These are phyloP conservation scores for Cichladusa arquata DNA, from an alignment of 2,113 vertebrate species.

Conservation along the genomic window DNA sequence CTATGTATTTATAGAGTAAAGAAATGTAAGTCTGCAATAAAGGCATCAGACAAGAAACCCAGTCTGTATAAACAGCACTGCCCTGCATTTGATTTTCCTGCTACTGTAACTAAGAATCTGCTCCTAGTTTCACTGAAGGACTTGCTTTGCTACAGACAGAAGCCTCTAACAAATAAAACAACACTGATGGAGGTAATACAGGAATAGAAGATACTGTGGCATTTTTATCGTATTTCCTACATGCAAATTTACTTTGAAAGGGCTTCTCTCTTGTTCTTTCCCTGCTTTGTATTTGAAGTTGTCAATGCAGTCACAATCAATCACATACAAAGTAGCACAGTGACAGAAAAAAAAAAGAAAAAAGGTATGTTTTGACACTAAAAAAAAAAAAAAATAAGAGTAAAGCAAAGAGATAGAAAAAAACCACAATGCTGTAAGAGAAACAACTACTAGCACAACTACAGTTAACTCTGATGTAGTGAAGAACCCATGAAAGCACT, in stretches of 20 bases:
- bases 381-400: background rate
- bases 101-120: background rate
- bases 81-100: background rate
- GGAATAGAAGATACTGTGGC: background rate
- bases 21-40: background rate
- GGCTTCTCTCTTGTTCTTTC: background rate
- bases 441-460: background rate
- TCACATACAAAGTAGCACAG: background rate
- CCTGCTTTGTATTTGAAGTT: background rate
- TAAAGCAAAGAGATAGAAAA: background rate
- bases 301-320: background rate
- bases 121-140: background rate
- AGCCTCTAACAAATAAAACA: background rate
- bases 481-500: background rate
- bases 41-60: background rate
- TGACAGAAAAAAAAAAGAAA: background rate
- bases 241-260: background rate
- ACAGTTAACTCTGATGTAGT: background rate
- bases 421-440: background rate
- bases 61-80: background rate
- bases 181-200: background rate
- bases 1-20: background rate
- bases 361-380: background rate
- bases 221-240: background rate
- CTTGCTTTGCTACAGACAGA: background rate